phyloP scores from a whole-genome alignment of 2,113 vertebrate genomes.

The Zosterops borbonicus region DNA sequence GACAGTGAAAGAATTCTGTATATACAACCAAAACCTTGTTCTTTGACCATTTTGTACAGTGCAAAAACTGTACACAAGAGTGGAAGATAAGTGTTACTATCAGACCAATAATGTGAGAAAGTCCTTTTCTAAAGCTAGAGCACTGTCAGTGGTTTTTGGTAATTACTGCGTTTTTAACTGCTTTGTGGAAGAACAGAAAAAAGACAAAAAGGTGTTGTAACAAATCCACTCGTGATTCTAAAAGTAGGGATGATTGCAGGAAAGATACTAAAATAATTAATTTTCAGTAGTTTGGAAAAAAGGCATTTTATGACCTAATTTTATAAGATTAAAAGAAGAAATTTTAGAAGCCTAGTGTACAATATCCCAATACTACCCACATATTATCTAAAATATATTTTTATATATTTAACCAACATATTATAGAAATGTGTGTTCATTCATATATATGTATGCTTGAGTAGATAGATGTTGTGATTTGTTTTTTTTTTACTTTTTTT shows the following conservation, averaged over 20 bases:
- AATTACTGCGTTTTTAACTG: neutral
- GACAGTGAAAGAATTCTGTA: neutral
- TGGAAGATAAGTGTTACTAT: neutral
- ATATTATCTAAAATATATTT: neutral
- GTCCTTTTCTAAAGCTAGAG: neutral
- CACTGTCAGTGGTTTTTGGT: fast-evolving
- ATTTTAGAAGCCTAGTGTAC: neutral
- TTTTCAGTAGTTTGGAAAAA: neutral
- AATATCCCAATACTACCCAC: neutral
- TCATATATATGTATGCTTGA: neutral
- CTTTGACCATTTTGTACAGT: neutral
- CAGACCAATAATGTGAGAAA: neutral
- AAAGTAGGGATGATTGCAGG: neutral
- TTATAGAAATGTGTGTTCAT: neutral
- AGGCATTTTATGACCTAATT: neutral
- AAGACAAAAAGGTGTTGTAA: neutral
- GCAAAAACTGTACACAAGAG: neutral
- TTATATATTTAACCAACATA: neutral
- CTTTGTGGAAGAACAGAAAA: neutral
- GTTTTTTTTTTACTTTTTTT: neutral
- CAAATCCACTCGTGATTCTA: neutral
- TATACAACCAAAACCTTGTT: neutral
- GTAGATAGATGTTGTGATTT: neutral
- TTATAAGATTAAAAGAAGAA: neutral
- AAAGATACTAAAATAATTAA: neutral